phyloP scores from a whole-genome alignment of 2,113 vertebrate species.

The Hippocampus abdominalis region DNA sequence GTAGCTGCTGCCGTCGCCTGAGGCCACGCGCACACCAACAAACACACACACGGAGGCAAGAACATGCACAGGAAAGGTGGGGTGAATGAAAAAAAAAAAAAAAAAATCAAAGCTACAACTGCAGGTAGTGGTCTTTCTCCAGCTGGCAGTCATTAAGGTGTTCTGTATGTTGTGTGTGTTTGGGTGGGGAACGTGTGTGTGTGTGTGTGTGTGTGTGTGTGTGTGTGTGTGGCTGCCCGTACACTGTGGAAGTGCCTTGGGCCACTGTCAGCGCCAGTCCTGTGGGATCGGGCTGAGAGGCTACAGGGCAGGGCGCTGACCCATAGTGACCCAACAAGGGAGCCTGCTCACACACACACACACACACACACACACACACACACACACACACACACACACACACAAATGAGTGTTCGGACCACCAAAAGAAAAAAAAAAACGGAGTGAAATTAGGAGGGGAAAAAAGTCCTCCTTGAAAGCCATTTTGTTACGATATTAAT shows the following conservation, averaged over 20 bases:
- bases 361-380: not conserved
- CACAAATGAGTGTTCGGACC: conserved; percentile 5
- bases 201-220: conserved; percentile 31
- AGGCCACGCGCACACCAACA: conserved; percentile 66
- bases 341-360: conserved; percentile 39
- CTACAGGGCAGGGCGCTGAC: conserved; percentile 69
- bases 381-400: conserved; percentile 14
- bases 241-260: conserved; percentile 64
- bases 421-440: not conserved
- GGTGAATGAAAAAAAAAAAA: conserved; percentile 17
- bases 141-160: conserved; percentile 69
- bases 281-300: conserved; percentile 66
- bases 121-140: conserved; percentile 64
- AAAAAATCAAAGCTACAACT: conserved; percentile 53
- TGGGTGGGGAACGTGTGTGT: conserved; percentile 12
- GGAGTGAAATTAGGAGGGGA: not conserved
- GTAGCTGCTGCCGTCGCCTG: conserved; percentile 86
- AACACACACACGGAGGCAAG: not conserved
- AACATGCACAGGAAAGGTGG: conserved; percentile 6
- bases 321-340: conserved; percentile 51
- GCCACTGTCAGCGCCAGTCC: conserved; percentile 65
- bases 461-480: not conserved
- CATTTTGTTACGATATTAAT: not conserved
- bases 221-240: conserved; percentile 38
- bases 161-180: conserved; percentile 32